Percentiles rank a stretch among this genome's conserved stretches.
These are phyloP conservation scores for Tuta absoluta DNA, from an alignment of 2,888 invertebrate species.

Conservation along the genomic window DNA sequence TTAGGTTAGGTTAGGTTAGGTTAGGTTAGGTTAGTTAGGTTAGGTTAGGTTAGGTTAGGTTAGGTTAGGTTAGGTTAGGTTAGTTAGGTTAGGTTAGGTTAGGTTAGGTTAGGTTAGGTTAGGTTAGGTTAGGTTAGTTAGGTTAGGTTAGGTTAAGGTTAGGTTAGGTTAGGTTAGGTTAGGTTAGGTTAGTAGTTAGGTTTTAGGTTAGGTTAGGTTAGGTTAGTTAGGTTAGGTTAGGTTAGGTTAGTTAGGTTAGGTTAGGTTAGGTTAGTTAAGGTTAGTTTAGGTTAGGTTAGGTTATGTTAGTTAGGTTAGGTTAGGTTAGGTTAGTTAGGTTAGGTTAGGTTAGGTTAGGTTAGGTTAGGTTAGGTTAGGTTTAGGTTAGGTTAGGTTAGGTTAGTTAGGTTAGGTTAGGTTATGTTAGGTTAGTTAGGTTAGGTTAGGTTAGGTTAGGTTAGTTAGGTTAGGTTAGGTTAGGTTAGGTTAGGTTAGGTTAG, in stretches of 20 bases:
- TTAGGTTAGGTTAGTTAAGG: constrained; percentile 32
- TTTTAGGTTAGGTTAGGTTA: constrained; percentile 32
- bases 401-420: constrained; percentile 27
- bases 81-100: constrained; percentile 35
- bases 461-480: constrained; percentile 27
- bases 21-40: constrained; percentile 16
- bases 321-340: constrained; percentile 33
- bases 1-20: constrained; percentile 27
- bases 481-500: constrained; percentile 30
- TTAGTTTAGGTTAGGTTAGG: constrained; percentile 31
- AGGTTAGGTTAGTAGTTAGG: constrained; percentile 36
- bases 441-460: constrained; percentile 27
- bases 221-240: constrained; percentile 32
- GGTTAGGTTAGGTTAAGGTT: constrained; percentile 36
- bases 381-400: constrained; percentile 29
- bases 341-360: constrained; percentile 33
- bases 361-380: constrained; percentile 31
- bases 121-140: constrained; percentile 31
- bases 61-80: neutral
- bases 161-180: no score
- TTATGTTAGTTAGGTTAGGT: constrained; percentile 32
- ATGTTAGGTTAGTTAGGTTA: constrained; percentile 25
- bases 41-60: neutral
- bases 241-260: constrained; percentile 33
- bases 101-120: constrained; percentile 33